Percentiles rank a stretch among this genome's conserved stretches.
phyloP scores from a whole-genome alignment of 2,797 vertebrate species.

The Carduelis carduelis region DNA sequence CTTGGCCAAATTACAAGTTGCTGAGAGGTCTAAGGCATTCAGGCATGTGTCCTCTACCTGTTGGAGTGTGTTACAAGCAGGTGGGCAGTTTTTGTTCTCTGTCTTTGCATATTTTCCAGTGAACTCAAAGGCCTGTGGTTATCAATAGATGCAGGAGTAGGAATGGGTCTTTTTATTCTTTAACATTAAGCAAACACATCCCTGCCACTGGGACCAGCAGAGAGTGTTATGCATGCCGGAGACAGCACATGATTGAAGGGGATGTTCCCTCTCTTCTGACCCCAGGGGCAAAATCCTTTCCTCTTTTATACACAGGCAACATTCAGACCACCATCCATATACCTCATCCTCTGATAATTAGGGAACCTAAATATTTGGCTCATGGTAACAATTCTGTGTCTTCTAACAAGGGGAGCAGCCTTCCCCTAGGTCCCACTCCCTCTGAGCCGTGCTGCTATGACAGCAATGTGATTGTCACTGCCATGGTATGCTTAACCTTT shows the following conservation, averaged over 20 bases:
- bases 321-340: not conserved
- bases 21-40: conserved; percentile 32
- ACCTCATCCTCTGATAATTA: not conserved
- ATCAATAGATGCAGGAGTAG: not conserved
- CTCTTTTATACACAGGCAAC: not conserved
- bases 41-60: conserved; percentile 25
- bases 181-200: not conserved
- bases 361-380: not conserved
- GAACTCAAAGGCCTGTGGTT: not conserved
- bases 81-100: not conserved
- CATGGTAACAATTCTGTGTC: conserved; percentile 3
- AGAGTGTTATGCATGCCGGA: not conserved
- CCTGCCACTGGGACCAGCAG: not conserved
- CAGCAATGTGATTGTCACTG: conserved; percentile 69
- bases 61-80: not conserved
- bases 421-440: conserved; percentile 46
- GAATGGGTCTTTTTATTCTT: not conserved
- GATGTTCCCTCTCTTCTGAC: not conserved
- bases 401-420: conserved; percentile 48
- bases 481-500: conserved; percentile 74
- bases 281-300: not conserved
- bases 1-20: conserved; percentile 42
- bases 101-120: not conserved
- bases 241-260: not conserved
- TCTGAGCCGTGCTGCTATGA: conserved; percentile 54